These are phyloP conservation scores for Percopsis omiscomaycus DNA, from an alignment of 2,797 vertebrate species.

Conservation along the genomic window DNA sequence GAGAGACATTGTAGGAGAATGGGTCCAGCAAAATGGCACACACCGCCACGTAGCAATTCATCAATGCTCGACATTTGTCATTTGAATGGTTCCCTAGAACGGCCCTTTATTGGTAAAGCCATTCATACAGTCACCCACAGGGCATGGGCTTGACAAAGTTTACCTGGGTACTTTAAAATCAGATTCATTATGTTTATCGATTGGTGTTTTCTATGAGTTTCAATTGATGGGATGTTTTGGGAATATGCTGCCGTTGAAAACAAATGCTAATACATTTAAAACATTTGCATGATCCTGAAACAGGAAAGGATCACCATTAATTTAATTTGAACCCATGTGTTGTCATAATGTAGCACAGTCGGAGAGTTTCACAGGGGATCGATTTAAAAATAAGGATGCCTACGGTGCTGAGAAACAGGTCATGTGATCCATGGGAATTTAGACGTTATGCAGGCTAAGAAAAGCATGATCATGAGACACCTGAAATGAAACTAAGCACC, in stretches of 20 bases:
- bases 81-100: constrained; percentile 35
- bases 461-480: constrained; percentile 41
- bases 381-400: background rate
- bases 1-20: constrained; percentile 36
- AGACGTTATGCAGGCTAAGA: background rate
- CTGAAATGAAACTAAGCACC: constrained; percentile 47
- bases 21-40: background rate
- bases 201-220: constrained; percentile 23
- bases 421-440: constrained; percentile 23
- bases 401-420: constrained; percentile 2
- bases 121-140: constrained; percentile 31
- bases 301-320: background rate
- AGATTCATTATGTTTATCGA: constrained; percentile 35
- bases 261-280: constrained; percentile 4
- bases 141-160: constrained; percentile 34
- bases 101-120: constrained; percentile 40
- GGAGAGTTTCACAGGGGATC: background rate
- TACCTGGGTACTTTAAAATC: constrained; percentile 43
- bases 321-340: constrained; percentile 2
- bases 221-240: constrained; percentile 4
- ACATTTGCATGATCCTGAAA: background rate
- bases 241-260: no score
- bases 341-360: background rate
- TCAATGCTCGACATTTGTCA: constrained; percentile 45
- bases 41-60: constrained; percentile 48